Evolutionary conservation across 1,140 invertebrate species (phyloP).

Genomic region (Mylabris phalerata): DNA sequence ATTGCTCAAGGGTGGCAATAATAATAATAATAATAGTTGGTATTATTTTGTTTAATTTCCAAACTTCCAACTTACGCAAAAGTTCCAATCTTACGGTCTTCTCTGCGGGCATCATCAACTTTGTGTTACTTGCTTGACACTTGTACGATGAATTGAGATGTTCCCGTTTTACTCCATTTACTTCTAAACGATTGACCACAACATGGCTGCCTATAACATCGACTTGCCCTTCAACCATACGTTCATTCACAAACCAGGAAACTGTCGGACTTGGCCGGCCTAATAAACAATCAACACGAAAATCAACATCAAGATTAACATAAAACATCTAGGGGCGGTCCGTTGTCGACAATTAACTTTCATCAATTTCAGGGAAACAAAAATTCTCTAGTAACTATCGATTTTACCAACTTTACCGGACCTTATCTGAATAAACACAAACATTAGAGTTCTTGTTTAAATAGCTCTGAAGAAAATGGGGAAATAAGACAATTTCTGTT

Average conservation of each 20-base stretch:
- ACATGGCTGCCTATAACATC: slow-evolving; percentile 61
- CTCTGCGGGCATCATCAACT: slow-evolving; percentile 71
- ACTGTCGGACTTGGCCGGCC: slow-evolving; percentile 75
- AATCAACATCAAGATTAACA: background rate
- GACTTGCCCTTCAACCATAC: slow-evolving; percentile 47
- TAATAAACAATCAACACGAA: slow-evolving; percentile 40
- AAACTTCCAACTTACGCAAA: slow-evolving; percentile 56
- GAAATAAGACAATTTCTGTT: slow-evolving; percentile 24
- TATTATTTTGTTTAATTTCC: background rate
- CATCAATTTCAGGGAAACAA: no score
- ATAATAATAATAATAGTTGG: background rate
- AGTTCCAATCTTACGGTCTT: slow-evolving; percentile 71
- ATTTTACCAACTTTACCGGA: no score
- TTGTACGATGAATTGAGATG: slow-evolving; percentile 77
- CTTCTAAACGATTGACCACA: slow-evolving; percentile 68
- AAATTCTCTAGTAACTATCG: no score
- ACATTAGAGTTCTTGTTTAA: no score
- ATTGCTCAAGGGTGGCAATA: background rate
- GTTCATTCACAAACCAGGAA: slow-evolving; percentile 68
- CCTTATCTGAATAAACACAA: no score
- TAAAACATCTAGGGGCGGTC: no score
- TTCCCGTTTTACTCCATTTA: slow-evolving; percentile 61
- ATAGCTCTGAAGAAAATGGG: background rate
- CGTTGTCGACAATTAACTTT: no score
- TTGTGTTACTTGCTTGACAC: slow-evolving; percentile 79